A percentile compares a stretch with the other conserved stretches of the same genome.
phyloP scores from a whole-genome alignment of 2,888 invertebrate species.

The Melieria picta region DNA sequence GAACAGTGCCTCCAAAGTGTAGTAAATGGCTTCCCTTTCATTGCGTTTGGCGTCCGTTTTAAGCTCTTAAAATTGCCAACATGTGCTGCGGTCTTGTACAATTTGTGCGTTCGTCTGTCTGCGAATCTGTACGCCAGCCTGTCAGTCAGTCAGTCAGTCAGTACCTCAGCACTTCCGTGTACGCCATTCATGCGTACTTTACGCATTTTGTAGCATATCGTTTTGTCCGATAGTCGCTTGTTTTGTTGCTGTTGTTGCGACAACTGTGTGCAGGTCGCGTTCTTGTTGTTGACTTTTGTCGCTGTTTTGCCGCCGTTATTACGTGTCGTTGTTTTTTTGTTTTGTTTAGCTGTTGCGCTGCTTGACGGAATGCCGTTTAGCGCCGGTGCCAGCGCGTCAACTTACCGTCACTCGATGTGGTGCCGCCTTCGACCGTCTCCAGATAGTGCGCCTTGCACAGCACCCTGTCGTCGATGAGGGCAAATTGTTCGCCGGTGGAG shows the following conservation, averaged over 20 bases:
- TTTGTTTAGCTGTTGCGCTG: too few species aligned
- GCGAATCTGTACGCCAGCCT: too few species aligned
- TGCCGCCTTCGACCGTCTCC: conserved; percentile 92
- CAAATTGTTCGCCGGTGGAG: conserved; percentile 96
- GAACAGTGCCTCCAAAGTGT: not conserved
- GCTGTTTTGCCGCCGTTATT: too few species aligned
- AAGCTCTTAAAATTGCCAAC: conserved; percentile 30
- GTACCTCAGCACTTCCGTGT: too few species aligned
- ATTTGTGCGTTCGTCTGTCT: not conserved
- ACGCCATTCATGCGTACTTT: conserved; percentile 1
- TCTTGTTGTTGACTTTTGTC: too few species aligned
- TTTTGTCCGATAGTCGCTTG: not conserved
- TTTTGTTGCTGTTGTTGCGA: not conserved
- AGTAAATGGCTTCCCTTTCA: not conserved
- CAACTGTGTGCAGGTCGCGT: not conserved
- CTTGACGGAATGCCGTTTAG: too few species aligned
- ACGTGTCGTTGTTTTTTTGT: too few species aligned
- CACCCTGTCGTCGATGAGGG: conserved; percentile 91
- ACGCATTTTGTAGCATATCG: not conserved
- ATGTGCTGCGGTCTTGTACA: conserved; percentile 21
- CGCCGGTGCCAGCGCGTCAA: conserved; percentile 5
- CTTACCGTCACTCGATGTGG: conserved; percentile 88
- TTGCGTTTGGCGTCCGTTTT: not conserved
- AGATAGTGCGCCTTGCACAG: conserved; percentile 98
- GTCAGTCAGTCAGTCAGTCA: too few species aligned